These are phyloP conservation scores for Heliconius sara DNA, from an alignment of 2,888 invertebrate genomes.

Conservation along the genomic window DNA sequence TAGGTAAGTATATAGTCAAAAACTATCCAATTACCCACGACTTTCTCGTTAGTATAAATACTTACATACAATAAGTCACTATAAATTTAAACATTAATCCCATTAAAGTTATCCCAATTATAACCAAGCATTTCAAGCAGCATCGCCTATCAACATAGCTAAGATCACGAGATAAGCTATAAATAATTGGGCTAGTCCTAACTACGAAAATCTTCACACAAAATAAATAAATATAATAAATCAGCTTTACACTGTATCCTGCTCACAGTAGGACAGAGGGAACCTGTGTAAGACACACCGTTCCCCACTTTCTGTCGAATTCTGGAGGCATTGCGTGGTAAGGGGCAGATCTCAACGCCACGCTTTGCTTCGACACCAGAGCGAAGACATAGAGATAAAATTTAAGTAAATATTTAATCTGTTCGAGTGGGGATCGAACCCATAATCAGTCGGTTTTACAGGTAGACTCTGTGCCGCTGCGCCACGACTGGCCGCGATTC, in stretches of 20 bases:
- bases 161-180: constrained; percentile 11
- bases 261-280: too few relatives aligned
- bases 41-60: not conserved
- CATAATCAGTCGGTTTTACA: too few relatives aligned
- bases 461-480: too few relatives aligned
- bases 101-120: constrained; percentile 5
- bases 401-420: too few relatives aligned
- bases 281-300: too few relatives aligned
- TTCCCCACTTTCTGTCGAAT: too few relatives aligned
- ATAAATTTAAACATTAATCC: not conserved
- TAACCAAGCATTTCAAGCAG: constrained; percentile 14
- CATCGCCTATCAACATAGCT: constrained; percentile 11
- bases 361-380: too few relatives aligned
- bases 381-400: too few relatives aligned
- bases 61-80: not conserved
- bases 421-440: too few relatives aligned
- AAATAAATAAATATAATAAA: not conserved
- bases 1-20: not conserved
- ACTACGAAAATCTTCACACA: not conserved
- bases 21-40: not conserved
- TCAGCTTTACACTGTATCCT: too few relatives aligned
- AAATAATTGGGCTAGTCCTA: constrained; percentile 17
- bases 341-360: too few relatives aligned
- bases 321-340: too few relatives aligned
- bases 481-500: not conserved